Evolutionary conservation across 1,140 invertebrate species (phyloP), one percentile per base, ranked within the genome.

Genomic region (Kradibia gibbosae): DNA sequence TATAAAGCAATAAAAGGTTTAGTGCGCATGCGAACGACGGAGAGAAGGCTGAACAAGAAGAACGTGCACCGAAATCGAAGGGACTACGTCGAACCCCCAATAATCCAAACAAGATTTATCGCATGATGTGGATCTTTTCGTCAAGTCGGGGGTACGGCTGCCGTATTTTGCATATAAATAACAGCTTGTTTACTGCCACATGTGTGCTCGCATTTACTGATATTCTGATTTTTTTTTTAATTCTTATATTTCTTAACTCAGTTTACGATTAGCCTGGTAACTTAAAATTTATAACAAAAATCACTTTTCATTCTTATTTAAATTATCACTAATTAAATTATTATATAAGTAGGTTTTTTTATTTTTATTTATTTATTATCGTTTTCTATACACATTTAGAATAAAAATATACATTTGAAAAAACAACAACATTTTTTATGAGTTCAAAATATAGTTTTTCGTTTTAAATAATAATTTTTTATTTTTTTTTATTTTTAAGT

Each of bases 1-100:
- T 22, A 57, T 34, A 39, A 65, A 71, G 77, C 55, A 70, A 36
- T 74, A 72, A 73, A 72, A 83, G 55, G 57, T 25, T 20, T 62
- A 36, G 34, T 36, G 17, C 36, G 34, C 17, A 20, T 62, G 8
- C 13, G 3, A 20, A 20, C 50, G 50, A 20, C 3, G 50, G 50
- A 20, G 50, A 20, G 50, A 20, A 20, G 50, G 50, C 5, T 53
- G 34, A 17, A 20, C n/a, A 67, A 39, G 53, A 73, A 72, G 42
- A 45, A 72, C 34, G 72, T 34, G 53, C 53, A 4, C 17, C 39
- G 73, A 57, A 39, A 77, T 45, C 36, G 74, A 77, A 65, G 39
- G 48, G 36, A 48, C 22, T 28, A 5, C 20, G 42, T 28, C 22
- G 3, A 45, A 20, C 71, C 39, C 28, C 55, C 22, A 48, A 48